Evolutionary conservation across 2,888 invertebrate species (phyloP), one percentile per base, ranked within the genome.

Genomic region (Acanthosoma haemorrhoidale): DNA sequence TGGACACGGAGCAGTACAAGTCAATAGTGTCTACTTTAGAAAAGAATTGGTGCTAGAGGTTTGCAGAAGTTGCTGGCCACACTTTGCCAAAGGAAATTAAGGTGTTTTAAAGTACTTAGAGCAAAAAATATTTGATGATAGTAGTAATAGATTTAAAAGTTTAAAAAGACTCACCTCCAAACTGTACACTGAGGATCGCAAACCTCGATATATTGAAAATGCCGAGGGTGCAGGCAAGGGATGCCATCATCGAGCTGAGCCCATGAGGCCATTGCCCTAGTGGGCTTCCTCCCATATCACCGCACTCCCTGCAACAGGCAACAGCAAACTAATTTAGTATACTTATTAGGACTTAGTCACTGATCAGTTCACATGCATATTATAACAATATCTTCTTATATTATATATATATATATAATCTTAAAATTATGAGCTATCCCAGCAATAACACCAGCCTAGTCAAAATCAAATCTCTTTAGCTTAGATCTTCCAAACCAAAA

Each of bases 171-270:
- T 84, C 81, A 85, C 90, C 90, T 80, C 94, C 94, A 81, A 92
- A 94, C 78, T 92, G 90, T 75, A 92, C 86, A 77, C 92, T 91
- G 76, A 94, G 86, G 76, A 91, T 87, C 76, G 93, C 89, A 80
- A 94, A 93, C 77, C 93, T 86, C 76, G 91, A 91, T 76, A 94
- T 88, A 81, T 93, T 94, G 81, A 92, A 94, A 70, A 94, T 85
- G 66, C 94, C 94, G 75, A 94, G 81, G 2, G 93, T 93, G 80
- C 94, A 94, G 73, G 91, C 89, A 57, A 94, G 84, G 77, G 90
- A 87, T 25, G 94, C 92, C 76, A 94, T 81, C 79, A 89, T 87
- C 36, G 92, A 88, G 78, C 92, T 92, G 77, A 90, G 84, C 16
- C 84, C 82, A 77, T 88, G 87, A 2, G 88, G 88, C 89, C 89